Evolutionary conservation across 2,888 invertebrate species (phyloP).

Genomic region (Sepiola atlantica): DNA sequence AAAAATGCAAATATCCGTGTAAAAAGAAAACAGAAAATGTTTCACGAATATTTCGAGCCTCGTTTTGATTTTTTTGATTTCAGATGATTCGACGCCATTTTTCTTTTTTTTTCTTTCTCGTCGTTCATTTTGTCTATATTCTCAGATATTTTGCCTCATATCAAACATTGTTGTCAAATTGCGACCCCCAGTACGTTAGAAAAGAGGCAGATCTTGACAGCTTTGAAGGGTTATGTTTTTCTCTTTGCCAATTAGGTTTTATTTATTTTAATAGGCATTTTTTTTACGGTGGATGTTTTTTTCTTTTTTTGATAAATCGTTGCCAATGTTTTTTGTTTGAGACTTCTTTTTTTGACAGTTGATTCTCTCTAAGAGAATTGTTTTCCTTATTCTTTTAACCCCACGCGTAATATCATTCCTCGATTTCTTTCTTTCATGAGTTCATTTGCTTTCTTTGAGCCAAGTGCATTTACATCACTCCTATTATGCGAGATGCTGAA

Average conservation of each 20-base stretch:
- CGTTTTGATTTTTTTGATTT: background rate
- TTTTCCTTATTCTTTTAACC: background rate
- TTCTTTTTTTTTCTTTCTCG: too few relatives aligned
- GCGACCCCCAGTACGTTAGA: background rate
- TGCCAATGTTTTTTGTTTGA: background rate
- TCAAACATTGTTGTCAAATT: background rate
- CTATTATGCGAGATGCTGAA: too few relatives aligned
- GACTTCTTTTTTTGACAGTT: background rate
- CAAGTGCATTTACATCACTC: too few relatives aligned
- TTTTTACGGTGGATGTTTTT: background rate
- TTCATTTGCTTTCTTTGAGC: too few relatives aligned
- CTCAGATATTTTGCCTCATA: background rate
- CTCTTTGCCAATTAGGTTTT: background rate
- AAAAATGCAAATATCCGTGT: too few relatives aligned
- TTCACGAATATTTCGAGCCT: background rate
- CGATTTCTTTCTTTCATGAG: too few relatives aligned
- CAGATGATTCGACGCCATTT: background rate
- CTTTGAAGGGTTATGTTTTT: background rate
- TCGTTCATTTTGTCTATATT: background rate
- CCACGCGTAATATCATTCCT: too few relatives aligned
- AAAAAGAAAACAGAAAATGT: background rate
- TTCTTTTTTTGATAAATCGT: background rate
- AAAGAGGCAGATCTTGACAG: background rate
- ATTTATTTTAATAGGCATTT: background rate
- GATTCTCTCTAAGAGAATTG: background rate